phyloP scores from a whole-genome alignment of 2,113 vertebrate genomes.

The Alligator sinensis region DNA sequence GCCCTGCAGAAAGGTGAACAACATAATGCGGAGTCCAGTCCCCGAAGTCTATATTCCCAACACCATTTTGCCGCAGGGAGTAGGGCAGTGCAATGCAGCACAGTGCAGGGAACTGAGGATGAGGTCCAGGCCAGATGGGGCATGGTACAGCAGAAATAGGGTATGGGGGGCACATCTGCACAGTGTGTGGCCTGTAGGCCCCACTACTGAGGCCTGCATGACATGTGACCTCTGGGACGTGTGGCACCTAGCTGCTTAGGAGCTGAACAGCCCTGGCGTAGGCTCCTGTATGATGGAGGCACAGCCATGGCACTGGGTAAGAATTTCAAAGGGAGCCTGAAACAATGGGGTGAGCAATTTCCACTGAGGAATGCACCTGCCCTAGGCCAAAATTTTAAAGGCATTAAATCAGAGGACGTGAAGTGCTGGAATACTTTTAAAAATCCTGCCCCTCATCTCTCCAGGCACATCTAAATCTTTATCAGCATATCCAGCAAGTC shows the following conservation, averaged over 20 bases:
- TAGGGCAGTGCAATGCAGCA: no score
- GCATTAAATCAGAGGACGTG: background rate
- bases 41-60: background rate
- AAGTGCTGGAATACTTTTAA: background rate
- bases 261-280: background rate
- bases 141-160: no score
- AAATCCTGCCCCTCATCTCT: background rate
- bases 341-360: background rate
- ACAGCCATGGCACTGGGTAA: background rate
- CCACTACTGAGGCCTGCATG: no score
- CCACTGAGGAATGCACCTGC: background rate
- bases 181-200: no score
- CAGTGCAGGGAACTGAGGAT: no score
- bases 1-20: slow-evolving; percentile 40
- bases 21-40: background rate
- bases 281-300: background rate
- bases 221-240: no score
- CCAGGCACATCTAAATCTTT: background rate
- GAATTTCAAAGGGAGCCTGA: background rate
- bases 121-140: no score
- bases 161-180: no score
- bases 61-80: background rate
- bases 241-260: no score
- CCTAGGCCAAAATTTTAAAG: background rate
- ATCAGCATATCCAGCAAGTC: background rate